These are phyloP conservation scores for Zeugodacus cucurbitae DNA, from an alignment of 1,140 invertebrate genomes.

Conservation along the genomic window DNA sequence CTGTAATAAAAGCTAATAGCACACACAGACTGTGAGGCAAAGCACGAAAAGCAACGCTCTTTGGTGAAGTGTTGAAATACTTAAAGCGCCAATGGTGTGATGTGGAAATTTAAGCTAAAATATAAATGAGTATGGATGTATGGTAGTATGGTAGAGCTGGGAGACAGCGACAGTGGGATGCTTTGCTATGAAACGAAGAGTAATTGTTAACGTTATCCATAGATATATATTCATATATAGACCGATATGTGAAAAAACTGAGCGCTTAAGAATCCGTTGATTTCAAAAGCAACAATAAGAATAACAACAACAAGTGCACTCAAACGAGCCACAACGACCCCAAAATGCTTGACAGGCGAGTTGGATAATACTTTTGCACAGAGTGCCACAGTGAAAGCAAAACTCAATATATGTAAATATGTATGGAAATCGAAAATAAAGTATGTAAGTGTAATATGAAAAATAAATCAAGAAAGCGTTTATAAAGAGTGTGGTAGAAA, in stretches of 20 bases:
- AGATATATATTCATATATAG: background rate
- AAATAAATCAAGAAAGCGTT: background rate
- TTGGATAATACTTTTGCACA: background rate
- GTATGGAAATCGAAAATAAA: background rate
- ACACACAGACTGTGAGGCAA: no score
- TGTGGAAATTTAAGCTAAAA: background rate
- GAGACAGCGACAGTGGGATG: background rate
- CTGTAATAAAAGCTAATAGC: no score
- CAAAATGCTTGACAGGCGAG: slow-evolving; percentile 7
- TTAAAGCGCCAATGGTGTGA: background rate
- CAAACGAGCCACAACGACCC: background rate
- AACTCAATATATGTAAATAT: no score
- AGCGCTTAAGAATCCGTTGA: background rate
- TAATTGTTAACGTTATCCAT: background rate
- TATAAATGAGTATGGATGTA: background rate
- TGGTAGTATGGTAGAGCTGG: background rate
- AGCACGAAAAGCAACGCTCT: no score
- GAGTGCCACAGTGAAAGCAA: background rate
- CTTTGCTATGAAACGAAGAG: background rate
- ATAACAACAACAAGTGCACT: background rate
- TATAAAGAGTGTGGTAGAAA: background rate
- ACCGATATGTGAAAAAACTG: background rate
- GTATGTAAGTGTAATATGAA: background rate
- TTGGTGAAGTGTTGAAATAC: background rate
- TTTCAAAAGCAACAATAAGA: background rate